Conservation (phyloP, 2,113 vertebrate species). For the Zootoca vivipara region DNA sequence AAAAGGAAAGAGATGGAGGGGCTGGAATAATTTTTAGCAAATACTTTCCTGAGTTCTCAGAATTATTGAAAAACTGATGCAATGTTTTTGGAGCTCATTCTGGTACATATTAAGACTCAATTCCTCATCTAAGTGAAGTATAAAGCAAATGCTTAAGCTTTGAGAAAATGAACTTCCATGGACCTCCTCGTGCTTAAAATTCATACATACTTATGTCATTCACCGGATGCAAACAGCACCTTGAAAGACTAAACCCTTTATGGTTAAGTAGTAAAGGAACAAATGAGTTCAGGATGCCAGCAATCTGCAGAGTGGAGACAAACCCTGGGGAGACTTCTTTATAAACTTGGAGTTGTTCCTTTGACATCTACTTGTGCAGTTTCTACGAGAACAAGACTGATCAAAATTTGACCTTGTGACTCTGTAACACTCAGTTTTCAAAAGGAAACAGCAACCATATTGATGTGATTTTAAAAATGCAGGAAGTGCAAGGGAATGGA, state of each 20-base stretch:
- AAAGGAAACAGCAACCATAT: background rate
- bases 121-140: background rate
- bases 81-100: background rate
- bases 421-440: constrained; percentile 23
- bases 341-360: background rate
- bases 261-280: background rate
- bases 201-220: background rate
- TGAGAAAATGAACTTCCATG: background rate
- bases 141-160: background rate
- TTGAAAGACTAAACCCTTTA: background rate
- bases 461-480: constrained; percentile 6
- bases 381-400: background rate
- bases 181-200: background rate
- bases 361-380: background rate
- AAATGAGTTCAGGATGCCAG: constrained; percentile 1
- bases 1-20: background rate
- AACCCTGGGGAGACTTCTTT: background rate
- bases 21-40: background rate
- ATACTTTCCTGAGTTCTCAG: background rate
- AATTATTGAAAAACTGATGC: background rate
- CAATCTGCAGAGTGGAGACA: background rate
- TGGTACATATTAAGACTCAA: background rate
- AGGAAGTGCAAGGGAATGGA: constrained; percentile 47
- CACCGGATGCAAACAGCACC: fast-evolving
- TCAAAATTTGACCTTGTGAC: constrained; percentile 17